phyloP scores from a whole-genome alignment of 2,888 invertebrate genomes.

The Cheilosia grossa region DNA sequence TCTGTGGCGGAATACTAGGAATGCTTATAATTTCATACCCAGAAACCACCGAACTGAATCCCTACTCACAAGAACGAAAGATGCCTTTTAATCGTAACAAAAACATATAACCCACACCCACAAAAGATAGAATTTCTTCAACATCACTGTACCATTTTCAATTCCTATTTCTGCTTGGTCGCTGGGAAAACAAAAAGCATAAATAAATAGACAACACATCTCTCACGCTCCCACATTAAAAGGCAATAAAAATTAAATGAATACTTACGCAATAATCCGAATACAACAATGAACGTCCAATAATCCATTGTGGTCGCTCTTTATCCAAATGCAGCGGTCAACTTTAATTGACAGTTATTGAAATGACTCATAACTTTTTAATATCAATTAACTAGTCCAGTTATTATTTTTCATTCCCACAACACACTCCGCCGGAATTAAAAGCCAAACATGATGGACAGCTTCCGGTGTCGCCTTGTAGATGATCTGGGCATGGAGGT shows the following conservation, averaged over 20 bases:
- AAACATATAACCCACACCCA: no score
- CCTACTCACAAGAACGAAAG: no score
- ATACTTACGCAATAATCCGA: conserved; percentile 58
- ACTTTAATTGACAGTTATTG: not conserved
- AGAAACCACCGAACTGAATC: no score
- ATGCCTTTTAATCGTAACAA: no score
- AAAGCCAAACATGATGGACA: not conserved
- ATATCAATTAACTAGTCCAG: not conserved
- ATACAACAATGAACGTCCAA: conserved; percentile 41
- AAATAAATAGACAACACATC: no score
- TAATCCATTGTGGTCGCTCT: conserved; percentile 51
- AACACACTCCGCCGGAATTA: not conserved
- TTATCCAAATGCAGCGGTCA: conserved; percentile 51
- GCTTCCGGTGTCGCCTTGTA: not conserved
- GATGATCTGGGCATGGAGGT: no score
- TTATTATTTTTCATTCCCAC: not conserved
- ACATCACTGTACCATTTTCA: no score
- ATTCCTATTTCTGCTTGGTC: no score
- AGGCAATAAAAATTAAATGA: not conserved
- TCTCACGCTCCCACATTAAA: not conserved
- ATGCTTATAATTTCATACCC: no score
- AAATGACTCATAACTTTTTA: conserved; percentile 37
- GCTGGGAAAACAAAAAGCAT: no score
- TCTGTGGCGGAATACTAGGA: no score
- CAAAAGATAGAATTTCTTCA: no score